Evolutionary conservation across 1,140 invertebrate genomes (phyloP), one percentile per base, ranked within the genome.

Genomic region (Leptopilina clavipes): DNA sequence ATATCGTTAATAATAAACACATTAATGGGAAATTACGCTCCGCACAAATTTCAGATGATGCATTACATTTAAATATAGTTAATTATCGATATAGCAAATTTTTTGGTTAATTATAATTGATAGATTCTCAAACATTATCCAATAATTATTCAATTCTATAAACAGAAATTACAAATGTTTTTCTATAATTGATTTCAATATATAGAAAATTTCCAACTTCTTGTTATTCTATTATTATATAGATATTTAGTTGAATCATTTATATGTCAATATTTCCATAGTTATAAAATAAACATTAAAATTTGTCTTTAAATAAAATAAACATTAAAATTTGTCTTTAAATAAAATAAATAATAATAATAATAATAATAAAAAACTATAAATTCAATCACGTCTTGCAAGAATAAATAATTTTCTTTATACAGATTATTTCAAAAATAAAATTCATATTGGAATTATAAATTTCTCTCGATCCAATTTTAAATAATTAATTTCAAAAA

Each of bases 81-180:
- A 65, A 11, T 25, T 6, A 22, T 25, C 1, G 25, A 7, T 31
- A 65, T n/a, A 22, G 25, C 1, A 5, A 14, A 25, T 25, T 31
- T 59, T 17, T 52, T 52, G 6, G 14, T 52, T 52, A 52, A 52
- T 52, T 52, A 52, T n/a, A 12, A 52, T 52, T 52, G 48, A 52
- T 52, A 17, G 48, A 17, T 52, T 65, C 25, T 65, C 59, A 31
- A 65, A 31, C 12, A 31, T 22, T 25, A 37, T 1, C 12, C 12
- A 5, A 14, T 65, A 31, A 65, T 65, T 65, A 65, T 65, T 65
- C 59, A 65, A 22, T 65, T 65, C 56, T 65, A 31, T 65, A 65
- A 25, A 14, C 59, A 65, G 59, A 22, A 9, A 31, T 65, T 37
- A 65, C 14, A 65, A 65, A 31, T 37, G 59, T 19, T 37, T 31